Base-by-base conservation (phyloP, 2,113 vertebrate genomes). In the Cynocephalus volans region DNA sequence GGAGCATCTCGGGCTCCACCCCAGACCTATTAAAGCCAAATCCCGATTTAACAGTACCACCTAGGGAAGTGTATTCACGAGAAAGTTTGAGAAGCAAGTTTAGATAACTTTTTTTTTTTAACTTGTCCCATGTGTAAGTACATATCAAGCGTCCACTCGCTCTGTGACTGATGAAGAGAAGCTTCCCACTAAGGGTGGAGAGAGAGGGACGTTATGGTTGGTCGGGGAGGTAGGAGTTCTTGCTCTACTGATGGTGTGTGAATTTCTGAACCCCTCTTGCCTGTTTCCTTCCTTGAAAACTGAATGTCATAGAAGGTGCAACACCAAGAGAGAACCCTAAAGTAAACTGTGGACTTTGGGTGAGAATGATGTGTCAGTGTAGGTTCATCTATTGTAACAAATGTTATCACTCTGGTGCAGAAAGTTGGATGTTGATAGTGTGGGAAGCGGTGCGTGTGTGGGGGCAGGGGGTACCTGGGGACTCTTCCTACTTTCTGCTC, bases 41-140 rank as follows among this genome's bases (percentile, higher is more conserved):
- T 95, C 41, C 87, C 33, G 60, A 56, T 72, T 65, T 62, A 86
- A 60, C n/a, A 84, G 64, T 45, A 62, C 73, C 70, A 60, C 83
- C 28, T 56, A n/a, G 73, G 60, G 26, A 36, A 45, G 21, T 3
- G 6, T 21, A 65, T 18, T 88, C 64, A 48, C 0, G 10, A 62
- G 76, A 36, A 87, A 76, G 19, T 73, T 75, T 64, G 31, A 76
- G 41, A 75, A 79, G 4, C 70, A 54, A 21, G 24, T 56, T 94
- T 41, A 60, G 64, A 86, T 50, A 31, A 76, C 41, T 41, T 41
- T 41, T 41, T 41, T 41, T 41, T 41, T 41, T 41, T 41, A 41
- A 69, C 15, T 15, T 15, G 26, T 60, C 12, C 50, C 8, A 15
- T 11, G 0, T 62, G 13, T 93, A 72, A 75, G 48, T 76, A 41